These are phyloP conservation scores for Catonia carolina DNA, from an alignment of 2,888 invertebrate species.

Conservation along the genomic window DNA sequence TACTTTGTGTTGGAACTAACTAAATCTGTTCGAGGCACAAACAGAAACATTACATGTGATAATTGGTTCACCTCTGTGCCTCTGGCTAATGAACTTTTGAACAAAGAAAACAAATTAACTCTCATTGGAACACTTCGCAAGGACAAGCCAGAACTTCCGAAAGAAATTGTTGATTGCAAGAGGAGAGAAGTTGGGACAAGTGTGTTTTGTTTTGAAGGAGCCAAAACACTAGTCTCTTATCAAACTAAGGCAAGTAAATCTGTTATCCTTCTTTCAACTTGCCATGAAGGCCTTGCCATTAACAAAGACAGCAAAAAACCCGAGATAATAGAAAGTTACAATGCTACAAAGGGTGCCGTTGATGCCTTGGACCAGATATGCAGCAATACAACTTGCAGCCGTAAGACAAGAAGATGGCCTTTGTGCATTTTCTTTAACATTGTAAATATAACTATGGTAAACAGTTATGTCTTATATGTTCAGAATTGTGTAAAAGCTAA, in stretches of 20 bases:
- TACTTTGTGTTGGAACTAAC: conserved; percentile 27
- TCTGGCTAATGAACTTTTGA: conserved; percentile 29
- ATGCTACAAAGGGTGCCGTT: no score
- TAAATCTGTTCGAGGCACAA: conserved; percentile 20
- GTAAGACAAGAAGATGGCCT: no score
- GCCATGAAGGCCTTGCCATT: conserved; percentile 31
- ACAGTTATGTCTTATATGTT: conserved; percentile 14
- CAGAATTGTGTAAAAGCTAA: conserved; percentile 3
- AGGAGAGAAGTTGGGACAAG: conserved; percentile 30
- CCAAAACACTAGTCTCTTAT: conserved; percentile 35
- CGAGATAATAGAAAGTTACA: conserved; percentile 32
- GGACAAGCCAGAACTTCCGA: conserved; percentile 38
- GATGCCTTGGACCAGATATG: conserved; percentile 31
- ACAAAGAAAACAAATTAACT: conserved; percentile 27
- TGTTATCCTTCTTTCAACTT: conserved; percentile 35
- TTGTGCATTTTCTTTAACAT: conserved; percentile 6
- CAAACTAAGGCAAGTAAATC: conserved; percentile 32
- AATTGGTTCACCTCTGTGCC: conserved; percentile 22
- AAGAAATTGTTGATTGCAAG: conserved; percentile 32
- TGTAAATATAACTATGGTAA: conserved; percentile 1
- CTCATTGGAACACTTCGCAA: conserved; percentile 29
- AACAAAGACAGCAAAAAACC: conserved; percentile 33
- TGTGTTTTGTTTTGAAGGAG: conserved; percentile 35
- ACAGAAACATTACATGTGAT: conserved; percentile 29
- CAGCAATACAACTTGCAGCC: conserved; percentile 1